These are phyloP conservation scores for Rhimphoctona megacephalus DNA, from an alignment of 2,888 invertebrate species.

Conservation along the genomic window DNA sequence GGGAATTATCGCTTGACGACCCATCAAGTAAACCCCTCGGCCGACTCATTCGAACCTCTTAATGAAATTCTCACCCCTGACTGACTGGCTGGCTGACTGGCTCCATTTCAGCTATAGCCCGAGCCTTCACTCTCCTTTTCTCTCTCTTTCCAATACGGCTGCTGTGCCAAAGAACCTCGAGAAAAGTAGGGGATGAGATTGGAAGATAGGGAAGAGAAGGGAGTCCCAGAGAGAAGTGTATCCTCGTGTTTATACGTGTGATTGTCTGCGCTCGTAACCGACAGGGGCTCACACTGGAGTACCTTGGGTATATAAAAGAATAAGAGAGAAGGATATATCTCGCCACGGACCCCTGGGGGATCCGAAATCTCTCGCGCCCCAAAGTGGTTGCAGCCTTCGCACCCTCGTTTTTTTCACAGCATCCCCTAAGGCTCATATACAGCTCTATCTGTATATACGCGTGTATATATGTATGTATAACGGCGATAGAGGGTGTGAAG, in stretches of 20 bases:
- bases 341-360: constrained; percentile 79
- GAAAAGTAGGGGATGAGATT: constrained; percentile 66
- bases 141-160: constrained; percentile 77
- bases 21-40: constrained; percentile 84
- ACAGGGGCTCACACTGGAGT: constrained; percentile 64
- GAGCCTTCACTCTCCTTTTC: constrained; percentile 58
- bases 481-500: constrained; percentile 67
- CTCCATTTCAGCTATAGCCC: constrained; percentile 74
- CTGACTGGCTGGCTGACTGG: constrained; percentile 82
- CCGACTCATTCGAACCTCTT: constrained; percentile 85
- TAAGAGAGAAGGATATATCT: constrained; percentile 71
- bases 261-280: constrained; percentile 63
- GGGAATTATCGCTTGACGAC: constrained; percentile 85
- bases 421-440: constrained; percentile 82
- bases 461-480: constrained; percentile 17
- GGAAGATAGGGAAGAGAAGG: constrained; percentile 68
- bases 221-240: constrained; percentile 62
- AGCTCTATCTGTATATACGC: constrained; percentile 71
- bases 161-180: constrained; percentile 67
- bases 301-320: constrained; percentile 62
- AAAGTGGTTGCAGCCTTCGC: constrained; percentile 84
- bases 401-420: constrained; percentile 82
- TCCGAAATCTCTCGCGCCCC: constrained; percentile 84
- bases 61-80: constrained; percentile 85
- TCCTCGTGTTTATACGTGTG: constrained; percentile 61